Base-by-base conservation (phyloP, 2,888 invertebrate genomes). In the Dicyrtomina minuta region DNA sequence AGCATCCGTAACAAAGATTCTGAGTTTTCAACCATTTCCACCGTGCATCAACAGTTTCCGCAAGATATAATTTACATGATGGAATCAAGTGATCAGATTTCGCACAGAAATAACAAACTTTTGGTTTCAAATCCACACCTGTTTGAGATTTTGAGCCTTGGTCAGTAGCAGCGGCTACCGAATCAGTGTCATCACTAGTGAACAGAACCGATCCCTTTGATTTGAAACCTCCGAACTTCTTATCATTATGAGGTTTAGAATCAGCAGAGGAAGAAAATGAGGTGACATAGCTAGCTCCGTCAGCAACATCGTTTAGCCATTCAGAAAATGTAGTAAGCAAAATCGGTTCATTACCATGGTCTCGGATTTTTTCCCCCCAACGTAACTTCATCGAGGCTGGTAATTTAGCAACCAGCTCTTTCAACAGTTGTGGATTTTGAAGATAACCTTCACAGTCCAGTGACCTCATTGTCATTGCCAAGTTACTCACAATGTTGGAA, bases 321-420 rank as follows among this genome's bases (percentile, higher is more conserved):
- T 22, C 8, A 0, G 70, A 6, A 22, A 74, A 66, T 22, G 68
- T 65, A 22, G 22, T 5, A 8, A 72, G n/a, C n/a, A n/a, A n/a
- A 26, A 10, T 39, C 6, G 49, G 41, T 8, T 26, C 20, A 0
- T 10, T 27, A 8, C 20, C 17, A 5, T 33, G 22, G 1, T 1
- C 26, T 3, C 4, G 26, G 5, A 1, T 22, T 1, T 17, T 41
- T 26, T 43, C n/a, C 6, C 60, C 70, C 70, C 70, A 74, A 22
- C 70, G 17, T n/a, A 68, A 10, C 43, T 68, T 58, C 12, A 66
- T 12, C 5, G n/a, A 17, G 1, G 39, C 17, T 1, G 73, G 71
- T 8, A 75, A 17, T 60, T 74, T 73, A 0, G 64, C 65, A 0
- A 68, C 66, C 12, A 75, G 41, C 24, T 75, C 70, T 26, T 44